Base-by-base conservation (phyloP, 2,888 invertebrate species). In the Hydrotaea cyrtoneurina region DNA sequence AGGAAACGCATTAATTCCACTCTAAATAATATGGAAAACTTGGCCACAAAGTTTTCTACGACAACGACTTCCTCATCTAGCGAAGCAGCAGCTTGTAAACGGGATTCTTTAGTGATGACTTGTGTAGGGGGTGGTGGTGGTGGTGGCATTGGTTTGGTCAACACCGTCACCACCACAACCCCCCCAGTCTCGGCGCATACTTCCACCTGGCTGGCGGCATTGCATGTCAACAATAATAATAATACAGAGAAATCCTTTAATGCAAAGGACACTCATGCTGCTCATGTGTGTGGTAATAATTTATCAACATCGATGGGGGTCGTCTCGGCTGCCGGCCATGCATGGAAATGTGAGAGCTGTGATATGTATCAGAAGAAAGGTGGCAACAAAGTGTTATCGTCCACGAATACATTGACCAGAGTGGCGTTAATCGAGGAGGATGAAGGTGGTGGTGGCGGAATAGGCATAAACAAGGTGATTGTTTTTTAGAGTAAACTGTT, bases 21-120 rank as follows among this genome's bases (percentile, higher is more conserved):
- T 71, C 73, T 23, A 23, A 46, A 43, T 19, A 50, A 3, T 11
- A 84, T 85, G 85, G 84, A 85, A 74, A 85, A 85, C 50, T 69
- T 81, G 15, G 21, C 81, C 3, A 31, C 31, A 4, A 75, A 82
- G 36, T 79, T 76, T 82, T 59, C 85, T 11, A 15, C 55, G 55
- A 78, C 87, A 5, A n/a, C n/a, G n/a, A n/a, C n/a, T n/a, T n/a
- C n/a, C n/a, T 86, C 87, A 0, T 87, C 88, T 4, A 86, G 88
- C 5, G 83, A 69, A n/a, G 21, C 87, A 87, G 77, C 86, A 87
- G 15, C n/a, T 43, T 74, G 75, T 46, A 79, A 78, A 74, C 21
- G 78, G 1, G 74, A 78, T 64, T 26, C 66, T 31, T 39, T 39
- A 10, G 39, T 10, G 39, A 39, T 39, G 39, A 39, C 39, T 39